phyloP scores from a whole-genome alignment of 2,797 vertebrate genomes.

The Typhlichthys subterraneus region DNA sequence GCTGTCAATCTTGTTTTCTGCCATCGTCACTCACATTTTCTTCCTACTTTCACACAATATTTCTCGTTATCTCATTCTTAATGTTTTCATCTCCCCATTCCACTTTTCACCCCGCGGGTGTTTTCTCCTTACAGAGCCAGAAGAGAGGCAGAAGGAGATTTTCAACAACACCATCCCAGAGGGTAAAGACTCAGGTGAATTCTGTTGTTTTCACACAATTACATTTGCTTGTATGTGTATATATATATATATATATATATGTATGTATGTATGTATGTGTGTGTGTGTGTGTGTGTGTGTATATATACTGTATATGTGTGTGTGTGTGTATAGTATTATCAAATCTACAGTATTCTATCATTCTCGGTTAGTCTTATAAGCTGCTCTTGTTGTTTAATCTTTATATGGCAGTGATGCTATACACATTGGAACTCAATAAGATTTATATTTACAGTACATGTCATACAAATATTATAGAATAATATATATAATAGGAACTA shows the following conservation, averaged over 20 bases:
- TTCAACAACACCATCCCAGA: slow-evolving; percentile 82
- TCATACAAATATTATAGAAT: neutral
- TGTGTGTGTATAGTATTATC: neutral
- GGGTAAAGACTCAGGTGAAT: slow-evolving; percentile 76
- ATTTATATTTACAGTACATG: too few species aligned
- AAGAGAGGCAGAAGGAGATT: slow-evolving; percentile 79
- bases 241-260: too few species aligned
- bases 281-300: slow-evolving; percentile 4
- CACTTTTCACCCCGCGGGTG: slow-evolving; percentile 13
- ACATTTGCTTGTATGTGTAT: slow-evolving; percentile 8
- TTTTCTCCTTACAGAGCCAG: slow-evolving; percentile 70
- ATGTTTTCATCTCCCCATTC: slow-evolving; percentile 20
- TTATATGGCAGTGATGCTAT: too few species aligned
- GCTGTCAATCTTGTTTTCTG: slow-evolving; percentile 9
- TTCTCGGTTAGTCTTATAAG: too few species aligned
- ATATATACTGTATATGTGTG: neutral
- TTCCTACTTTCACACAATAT: slow-evolving; percentile 3
- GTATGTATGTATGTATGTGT: neutral
- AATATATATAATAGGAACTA: neutral
- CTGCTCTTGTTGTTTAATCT: too few species aligned
- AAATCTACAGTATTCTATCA: too few species aligned
- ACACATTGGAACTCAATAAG: too few species aligned
- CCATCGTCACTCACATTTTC: neutral
- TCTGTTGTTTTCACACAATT: slow-evolving; percentile 28
- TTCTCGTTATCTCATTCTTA: slow-evolving; percentile 13